Evolutionary conservation across 2,888 invertebrate species (phyloP).

Genomic region (Linnaemya vulpina): DNA sequence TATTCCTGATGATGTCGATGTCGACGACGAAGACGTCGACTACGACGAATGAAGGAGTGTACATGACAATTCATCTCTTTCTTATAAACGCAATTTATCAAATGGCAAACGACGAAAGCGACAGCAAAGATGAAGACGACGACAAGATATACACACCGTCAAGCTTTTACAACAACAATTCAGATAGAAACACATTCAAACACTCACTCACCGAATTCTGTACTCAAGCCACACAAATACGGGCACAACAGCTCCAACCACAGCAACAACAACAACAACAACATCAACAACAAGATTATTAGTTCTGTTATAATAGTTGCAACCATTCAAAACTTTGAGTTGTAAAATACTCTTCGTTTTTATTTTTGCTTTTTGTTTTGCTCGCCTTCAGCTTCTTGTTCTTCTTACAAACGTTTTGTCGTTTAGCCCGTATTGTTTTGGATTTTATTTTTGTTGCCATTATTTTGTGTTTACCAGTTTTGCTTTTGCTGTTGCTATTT

Average conservation of each 20-base stretch:
- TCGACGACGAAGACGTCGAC: slow-evolving; percentile 63
- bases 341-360: slow-evolving; percentile 73
- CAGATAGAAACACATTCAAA: slow-evolving; percentile 26
- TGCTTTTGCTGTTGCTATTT: slow-evolving; percentile 19
- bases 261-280: slow-evolving; percentile 70
- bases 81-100: slow-evolving; percentile 83
- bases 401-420: slow-evolving; percentile 47
- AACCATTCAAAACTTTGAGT: slow-evolving; percentile 73
- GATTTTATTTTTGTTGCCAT: slow-evolving; percentile 47
- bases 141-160: slow-evolving; percentile 62
- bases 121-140: slow-evolving; percentile 73
- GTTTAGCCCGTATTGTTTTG: slow-evolving; percentile 41
- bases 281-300: slow-evolving; percentile 60
- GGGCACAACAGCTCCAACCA: not conserved
- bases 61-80: slow-evolving; percentile 83
- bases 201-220: slow-evolving; percentile 37
- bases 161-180: slow-evolving; percentile 44
- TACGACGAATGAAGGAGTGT: slow-evolving; percentile 74
- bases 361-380: slow-evolving; percentile 50
- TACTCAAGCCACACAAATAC: slow-evolving; percentile 9
- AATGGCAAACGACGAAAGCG: slow-evolving; percentile 80
- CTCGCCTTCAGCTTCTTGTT: slow-evolving; percentile 53
- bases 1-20: slow-evolving; percentile 57
- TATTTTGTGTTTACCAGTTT: slow-evolving; percentile 8
- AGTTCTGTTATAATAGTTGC: slow-evolving; percentile 47